Evolutionary conservation across 1,140 invertebrate genomes (phyloP).

Genomic region (Pseudomyrmex sp.): DNA sequence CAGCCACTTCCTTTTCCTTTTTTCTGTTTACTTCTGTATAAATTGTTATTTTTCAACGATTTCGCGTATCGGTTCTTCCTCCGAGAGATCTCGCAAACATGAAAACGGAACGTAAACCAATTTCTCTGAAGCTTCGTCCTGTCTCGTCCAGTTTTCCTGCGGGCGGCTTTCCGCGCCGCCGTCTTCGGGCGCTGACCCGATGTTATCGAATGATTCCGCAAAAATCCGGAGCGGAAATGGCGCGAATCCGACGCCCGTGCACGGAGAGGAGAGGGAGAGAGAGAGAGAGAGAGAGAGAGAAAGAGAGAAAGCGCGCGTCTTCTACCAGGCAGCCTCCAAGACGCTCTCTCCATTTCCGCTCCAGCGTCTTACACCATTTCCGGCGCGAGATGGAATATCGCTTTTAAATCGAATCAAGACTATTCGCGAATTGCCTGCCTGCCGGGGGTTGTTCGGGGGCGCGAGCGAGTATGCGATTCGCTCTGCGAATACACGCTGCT

Average conservation of each 20-base stretch:
- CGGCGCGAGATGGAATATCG: slow-evolving; percentile 84
- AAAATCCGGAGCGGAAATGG: slow-evolving; percentile 75
- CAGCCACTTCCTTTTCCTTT: neutral
- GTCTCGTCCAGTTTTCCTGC: slow-evolving; percentile 10
- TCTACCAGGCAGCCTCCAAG: slow-evolving; percentile 75
- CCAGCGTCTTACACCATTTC: slow-evolving; percentile 84
- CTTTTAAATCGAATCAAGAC: slow-evolving; percentile 85
- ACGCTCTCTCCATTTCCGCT: slow-evolving; percentile 84
- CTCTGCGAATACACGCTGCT: neutral
- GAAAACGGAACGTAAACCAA: slow-evolving; percentile 26
- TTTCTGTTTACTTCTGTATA: no score
- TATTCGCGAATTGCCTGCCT: slow-evolving; percentile 82
- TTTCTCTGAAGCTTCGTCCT: slow-evolving; percentile 24
- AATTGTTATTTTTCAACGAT: neutral
- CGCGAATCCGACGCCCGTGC: slow-evolving; percentile 61
- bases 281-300: slow-evolving; percentile 15
- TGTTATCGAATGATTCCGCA: slow-evolving; percentile 70
- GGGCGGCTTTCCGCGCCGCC: neutral
- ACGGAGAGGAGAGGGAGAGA: no score
- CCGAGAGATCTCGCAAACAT: neutral
- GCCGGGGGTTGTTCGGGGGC: slow-evolving; percentile 5
- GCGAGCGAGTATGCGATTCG: slow-evolving; percentile 38
- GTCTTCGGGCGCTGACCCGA: slow-evolving; percentile 34
- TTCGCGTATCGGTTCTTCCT: neutral
- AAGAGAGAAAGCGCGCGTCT: slow-evolving; percentile 16